These are phyloP conservation scores for Columba janthina DNA, from an alignment of 2,113 vertebrate species.

Conservation along the genomic window DNA sequence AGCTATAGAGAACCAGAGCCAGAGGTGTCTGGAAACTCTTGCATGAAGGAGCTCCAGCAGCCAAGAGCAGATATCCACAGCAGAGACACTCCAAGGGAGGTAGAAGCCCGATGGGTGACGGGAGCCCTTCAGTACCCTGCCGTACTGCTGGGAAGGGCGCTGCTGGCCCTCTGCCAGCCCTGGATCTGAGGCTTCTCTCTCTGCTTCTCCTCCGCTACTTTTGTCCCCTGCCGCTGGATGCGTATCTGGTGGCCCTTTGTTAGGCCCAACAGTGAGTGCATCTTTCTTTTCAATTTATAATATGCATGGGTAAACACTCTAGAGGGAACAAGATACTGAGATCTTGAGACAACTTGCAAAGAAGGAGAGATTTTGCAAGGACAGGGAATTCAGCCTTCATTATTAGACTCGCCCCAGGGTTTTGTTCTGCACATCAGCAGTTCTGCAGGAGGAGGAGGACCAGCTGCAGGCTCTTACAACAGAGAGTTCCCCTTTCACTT, in stretches of 20 bases:
- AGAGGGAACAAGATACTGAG: not conserved
- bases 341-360: not conserved
- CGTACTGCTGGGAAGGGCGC: not conserved
- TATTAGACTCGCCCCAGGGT: not conserved
- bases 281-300: not conserved
- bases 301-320: not conserved
- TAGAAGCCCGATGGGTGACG: not conserved
- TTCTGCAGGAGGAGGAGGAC: not conserved
- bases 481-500: conserved; percentile 3
- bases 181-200: not conserved
- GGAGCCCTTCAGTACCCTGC: not conserved
- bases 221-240: not conserved
- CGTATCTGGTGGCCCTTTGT: not conserved
- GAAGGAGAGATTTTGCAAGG: conserved; percentile 9
- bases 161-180: not conserved
- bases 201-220: not conserved
- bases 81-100: not conserved
- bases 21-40: not conserved
- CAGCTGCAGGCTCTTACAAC: not conserved
- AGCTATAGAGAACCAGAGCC: not conserved
- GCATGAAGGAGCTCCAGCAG: not conserved
- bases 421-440: conserved; percentile 21
- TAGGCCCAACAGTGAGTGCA: not conserved
- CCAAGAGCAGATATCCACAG: not conserved
- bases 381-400: not conserved